Percentiles rank a stretch among this genome's conserved stretches.
These are phyloP conservation scores for Catharus fuscescens DNA, from an alignment of 2,113 vertebrate species.

Conservation along the genomic window DNA sequence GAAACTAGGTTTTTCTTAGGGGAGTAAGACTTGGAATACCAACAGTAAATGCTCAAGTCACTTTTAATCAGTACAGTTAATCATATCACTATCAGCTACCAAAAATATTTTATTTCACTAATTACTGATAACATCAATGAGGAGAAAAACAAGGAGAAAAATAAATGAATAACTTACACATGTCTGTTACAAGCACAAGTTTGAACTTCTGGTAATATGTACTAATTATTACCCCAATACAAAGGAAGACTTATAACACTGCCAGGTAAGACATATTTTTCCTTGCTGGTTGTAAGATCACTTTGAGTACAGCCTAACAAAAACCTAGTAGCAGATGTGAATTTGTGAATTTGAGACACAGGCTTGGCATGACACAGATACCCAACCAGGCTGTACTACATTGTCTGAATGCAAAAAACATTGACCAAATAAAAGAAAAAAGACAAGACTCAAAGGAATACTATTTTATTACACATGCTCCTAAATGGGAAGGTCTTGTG, in stretches of 20 bases:
- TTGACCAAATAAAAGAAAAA: not conserved
- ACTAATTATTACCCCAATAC: constrained; percentile 12
- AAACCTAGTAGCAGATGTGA: not conserved
- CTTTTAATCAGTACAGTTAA: not conserved
- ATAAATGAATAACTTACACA: not conserved
- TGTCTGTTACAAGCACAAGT: constrained; percentile 7
- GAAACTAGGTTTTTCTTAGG: constrained; percentile 12
- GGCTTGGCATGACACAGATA: not conserved
- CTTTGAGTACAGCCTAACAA: not conserved
- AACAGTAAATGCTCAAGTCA: not conserved
- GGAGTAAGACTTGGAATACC: not conserved
- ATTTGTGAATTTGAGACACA: not conserved
- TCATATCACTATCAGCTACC: not conserved
- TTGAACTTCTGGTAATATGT: constrained; percentile 1
- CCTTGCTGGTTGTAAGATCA: not conserved
- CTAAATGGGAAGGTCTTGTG: constrained; percentile 3
- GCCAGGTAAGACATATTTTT: not conserved
- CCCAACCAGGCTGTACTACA: not conserved
- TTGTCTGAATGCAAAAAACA: not conserved
- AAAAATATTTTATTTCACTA: constrained; percentile 27
- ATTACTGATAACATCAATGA: not conserved
- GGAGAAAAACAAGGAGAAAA: not conserved
- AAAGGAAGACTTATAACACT: not conserved
- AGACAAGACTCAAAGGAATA: not conserved
- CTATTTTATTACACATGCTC: not conserved